A percentile compares a stretch with the other conserved stretches of the same genome.
phyloP scores from a whole-genome alignment of 1,140 invertebrate species.

The Acromyrmex echinatior region DNA sequence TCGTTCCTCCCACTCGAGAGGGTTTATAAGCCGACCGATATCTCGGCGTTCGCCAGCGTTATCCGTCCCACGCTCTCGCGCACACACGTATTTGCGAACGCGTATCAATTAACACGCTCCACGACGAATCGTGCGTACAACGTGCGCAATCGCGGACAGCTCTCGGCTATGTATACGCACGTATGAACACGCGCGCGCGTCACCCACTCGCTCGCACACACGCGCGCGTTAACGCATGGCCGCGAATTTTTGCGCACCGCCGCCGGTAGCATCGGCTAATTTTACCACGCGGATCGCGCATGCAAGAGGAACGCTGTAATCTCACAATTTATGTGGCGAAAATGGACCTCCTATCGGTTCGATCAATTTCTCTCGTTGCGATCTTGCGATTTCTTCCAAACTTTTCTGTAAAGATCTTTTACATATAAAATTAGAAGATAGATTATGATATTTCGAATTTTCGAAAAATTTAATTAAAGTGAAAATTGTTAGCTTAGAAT shows the following conservation, averaged over 20 bases:
- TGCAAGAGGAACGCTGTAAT: constrained; percentile 54
- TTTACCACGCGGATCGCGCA: constrained; percentile 51
- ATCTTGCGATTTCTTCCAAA: neutral
- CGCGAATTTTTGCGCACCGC: constrained; percentile 55
- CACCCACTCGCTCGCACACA: constrained; percentile 18
- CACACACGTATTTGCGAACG: constrained; percentile 22
- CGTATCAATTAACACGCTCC: constrained; percentile 73
- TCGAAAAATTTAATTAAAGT: neutral
- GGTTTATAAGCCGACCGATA: constrained; percentile 37
- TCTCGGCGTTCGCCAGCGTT: constrained; percentile 45
- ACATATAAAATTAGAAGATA: neutral
- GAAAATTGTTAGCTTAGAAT: neutral
- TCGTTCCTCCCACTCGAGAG: constrained; percentile 17
- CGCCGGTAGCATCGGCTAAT: constrained; percentile 52
- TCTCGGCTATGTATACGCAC: constrained; percentile 14
- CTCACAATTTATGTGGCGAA: constrained; percentile 42
- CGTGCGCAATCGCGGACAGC: constrained; percentile 60
- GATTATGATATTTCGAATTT: neutral
- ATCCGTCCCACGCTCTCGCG: constrained; percentile 55
- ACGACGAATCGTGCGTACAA: constrained; percentile 42
- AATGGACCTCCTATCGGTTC: constrained; percentile 25
- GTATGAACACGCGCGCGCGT: constrained; percentile 8
- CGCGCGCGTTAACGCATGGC: constrained; percentile 13
- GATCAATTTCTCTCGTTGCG: constrained; percentile 27
- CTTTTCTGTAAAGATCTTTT: too few relatives aligned